Evolutionary conservation across 2,797 vertebrate species (phyloP).

Genomic region (Pangasius larnaudii): DNA sequence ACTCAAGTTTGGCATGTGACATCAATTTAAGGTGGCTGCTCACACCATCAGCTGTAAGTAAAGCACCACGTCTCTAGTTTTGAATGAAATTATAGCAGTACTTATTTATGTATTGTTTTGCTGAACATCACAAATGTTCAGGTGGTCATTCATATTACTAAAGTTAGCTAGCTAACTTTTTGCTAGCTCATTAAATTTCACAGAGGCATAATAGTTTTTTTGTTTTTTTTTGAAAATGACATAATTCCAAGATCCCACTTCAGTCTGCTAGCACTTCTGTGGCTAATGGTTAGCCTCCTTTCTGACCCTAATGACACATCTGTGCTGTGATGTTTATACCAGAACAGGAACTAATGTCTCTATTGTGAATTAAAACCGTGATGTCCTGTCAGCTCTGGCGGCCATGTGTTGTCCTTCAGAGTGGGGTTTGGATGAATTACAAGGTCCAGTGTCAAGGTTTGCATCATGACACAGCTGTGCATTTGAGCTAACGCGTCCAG

Average conservation of each 20-base stretch:
- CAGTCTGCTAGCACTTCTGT: too few species aligned
- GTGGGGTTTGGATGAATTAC: slow-evolving; percentile 14
- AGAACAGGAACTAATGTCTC: slow-evolving; percentile 10
- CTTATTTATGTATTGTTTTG: not conserved
- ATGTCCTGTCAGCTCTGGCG: not conserved
- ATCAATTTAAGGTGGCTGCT: not conserved
- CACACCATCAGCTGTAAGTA: not conserved
- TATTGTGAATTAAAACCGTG: slow-evolving; percentile 29
- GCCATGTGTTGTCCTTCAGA: slow-evolving; percentile 5
- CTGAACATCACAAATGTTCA: not conserved
- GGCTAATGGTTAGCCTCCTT: not conserved
- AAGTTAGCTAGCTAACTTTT: not conserved
- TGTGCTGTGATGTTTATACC: not conserved
- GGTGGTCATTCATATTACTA: not conserved
- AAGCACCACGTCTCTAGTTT: not conserved
- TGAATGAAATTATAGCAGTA: not conserved
- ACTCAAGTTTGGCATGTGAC: not conserved
- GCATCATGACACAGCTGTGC: slow-evolving; percentile 31
- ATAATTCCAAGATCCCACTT: not conserved
- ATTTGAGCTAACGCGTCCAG: slow-evolving; percentile 9
- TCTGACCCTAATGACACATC: slow-evolving; percentile 3
- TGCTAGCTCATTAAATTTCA: not conserved
- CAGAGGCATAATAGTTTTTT: too few species aligned
- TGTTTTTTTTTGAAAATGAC: not conserved
- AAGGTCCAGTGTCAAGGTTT: slow-evolving; percentile 21